Conservation (phyloP, 2,797 vertebrate species). For the Muraenolepis orangiensis region DNA sequence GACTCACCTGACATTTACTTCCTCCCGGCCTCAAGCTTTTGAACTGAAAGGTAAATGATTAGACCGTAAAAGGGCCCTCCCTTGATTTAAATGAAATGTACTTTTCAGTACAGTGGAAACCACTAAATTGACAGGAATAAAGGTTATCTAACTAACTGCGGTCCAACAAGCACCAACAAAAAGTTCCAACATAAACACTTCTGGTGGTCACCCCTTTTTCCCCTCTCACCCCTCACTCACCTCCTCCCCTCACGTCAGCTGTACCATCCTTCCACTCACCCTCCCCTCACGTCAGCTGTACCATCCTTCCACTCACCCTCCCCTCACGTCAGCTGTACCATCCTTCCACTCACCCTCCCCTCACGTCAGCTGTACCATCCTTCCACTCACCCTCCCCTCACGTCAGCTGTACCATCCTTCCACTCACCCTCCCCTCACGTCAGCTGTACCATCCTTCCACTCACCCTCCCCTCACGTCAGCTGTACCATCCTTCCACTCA, state of each 20-base stretch:
- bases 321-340: too few relatives aligned
- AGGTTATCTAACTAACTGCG: background rate
- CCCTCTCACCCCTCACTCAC: too few relatives aligned
- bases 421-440: slow-evolving; percentile 13
- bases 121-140: background rate
- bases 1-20: background rate
- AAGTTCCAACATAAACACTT: background rate
- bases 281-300: slow-evolving; percentile 49
- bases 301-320: background rate
- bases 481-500: too few relatives aligned
- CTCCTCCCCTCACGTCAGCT: too few relatives aligned
- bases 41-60: background rate
- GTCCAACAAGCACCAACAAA: background rate
- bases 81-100: background rate
- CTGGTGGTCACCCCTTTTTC: background rate
- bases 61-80: background rate
- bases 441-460: slow-evolving; percentile 45
- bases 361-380: slow-evolving; percentile 50
- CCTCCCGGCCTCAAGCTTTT: background rate
- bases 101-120: background rate
- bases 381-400: background rate
- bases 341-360: too few relatives aligned
- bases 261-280: too few relatives aligned
- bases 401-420: too few relatives aligned
- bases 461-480: background rate